Percentiles rank a stretch among this genome's conserved stretches.
phyloP scores from a whole-genome alignment of 2,888 invertebrate species.

The Melipona bicolor region DNA sequence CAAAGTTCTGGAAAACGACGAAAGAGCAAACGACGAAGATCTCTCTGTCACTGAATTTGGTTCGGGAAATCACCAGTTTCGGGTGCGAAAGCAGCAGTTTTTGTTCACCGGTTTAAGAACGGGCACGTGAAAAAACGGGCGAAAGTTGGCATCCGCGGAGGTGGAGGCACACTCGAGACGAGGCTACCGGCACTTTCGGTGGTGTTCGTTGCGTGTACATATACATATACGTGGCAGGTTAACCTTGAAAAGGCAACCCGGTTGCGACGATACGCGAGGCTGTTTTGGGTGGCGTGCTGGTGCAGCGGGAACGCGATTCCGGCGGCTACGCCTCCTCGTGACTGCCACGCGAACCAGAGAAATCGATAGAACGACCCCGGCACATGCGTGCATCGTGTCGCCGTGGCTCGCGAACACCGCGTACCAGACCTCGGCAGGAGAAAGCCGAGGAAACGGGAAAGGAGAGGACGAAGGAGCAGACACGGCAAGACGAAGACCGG shows the following conservation, averaged over 20 bases:
- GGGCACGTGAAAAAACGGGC: slow-evolving; percentile 22
- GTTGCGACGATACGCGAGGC: slow-evolving; percentile 81
- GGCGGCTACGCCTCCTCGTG: slow-evolving; percentile 77
- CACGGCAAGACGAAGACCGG: slow-evolving; percentile 37
- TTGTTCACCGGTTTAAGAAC: neutral
- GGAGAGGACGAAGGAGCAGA: slow-evolving; percentile 46
- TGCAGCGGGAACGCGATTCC: slow-evolving; percentile 69
- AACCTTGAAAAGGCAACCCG: slow-evolving; percentile 82
- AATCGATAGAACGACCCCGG: slow-evolving; percentile 80
- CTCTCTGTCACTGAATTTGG: neutral
- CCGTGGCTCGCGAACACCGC: slow-evolving; percentile 39
- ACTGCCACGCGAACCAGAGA: slow-evolving; percentile 75
- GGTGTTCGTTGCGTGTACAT: slow-evolving; percentile 44
- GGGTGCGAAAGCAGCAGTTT: neutral
- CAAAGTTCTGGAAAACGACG: neutral
- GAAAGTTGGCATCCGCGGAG: neutral
- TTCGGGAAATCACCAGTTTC: slow-evolving; percentile 1
- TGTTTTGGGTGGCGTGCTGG: slow-evolving; percentile 80
- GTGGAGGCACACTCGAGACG: slow-evolving; percentile 38
- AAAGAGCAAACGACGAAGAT: neutral
- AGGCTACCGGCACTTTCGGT: slow-evolving; percentile 64
- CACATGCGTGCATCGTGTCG: slow-evolving; percentile 77
- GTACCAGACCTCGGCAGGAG: slow-evolving; percentile 45
- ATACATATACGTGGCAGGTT: slow-evolving; percentile 75
- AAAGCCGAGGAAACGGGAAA: slow-evolving; percentile 35